Evolutionary conservation across 2,888 invertebrate genomes (phyloP).

Genomic region (Epiblema foenella): DNA sequence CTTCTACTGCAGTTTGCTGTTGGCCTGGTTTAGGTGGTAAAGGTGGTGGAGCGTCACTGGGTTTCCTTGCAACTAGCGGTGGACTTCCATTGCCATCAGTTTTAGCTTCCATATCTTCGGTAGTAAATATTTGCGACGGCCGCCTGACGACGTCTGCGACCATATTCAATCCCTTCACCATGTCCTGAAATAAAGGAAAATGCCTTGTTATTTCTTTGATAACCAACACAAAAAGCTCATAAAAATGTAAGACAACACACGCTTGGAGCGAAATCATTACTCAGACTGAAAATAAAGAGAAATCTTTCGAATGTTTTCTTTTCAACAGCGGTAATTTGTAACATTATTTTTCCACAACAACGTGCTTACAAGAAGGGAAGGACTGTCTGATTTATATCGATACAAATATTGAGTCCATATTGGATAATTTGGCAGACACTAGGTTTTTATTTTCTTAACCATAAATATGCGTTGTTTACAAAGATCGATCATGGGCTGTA

Average conservation of each 20-base stretch:
- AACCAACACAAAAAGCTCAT: slow-evolving; percentile 50
- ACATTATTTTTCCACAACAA: slow-evolving; percentile 55
- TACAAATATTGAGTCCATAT: slow-evolving; percentile 7
- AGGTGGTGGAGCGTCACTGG: slow-evolving; percentile 76
- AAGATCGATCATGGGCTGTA: not conserved
- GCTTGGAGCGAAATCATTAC: slow-evolving; percentile 62
- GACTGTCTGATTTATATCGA: slow-evolving; percentile 22
- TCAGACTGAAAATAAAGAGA: slow-evolving; percentile 58
- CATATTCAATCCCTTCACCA: slow-evolving; percentile 92
- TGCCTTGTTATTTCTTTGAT: slow-evolving; percentile 36
- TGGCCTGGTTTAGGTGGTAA: slow-evolving; percentile 73
- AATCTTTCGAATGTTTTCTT: slow-evolving; percentile 59
- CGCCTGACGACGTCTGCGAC: slow-evolving; percentile 92
- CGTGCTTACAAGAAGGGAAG: slow-evolving; percentile 40
- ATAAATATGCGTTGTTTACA: not conserved
- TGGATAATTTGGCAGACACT: slow-evolving; percentile 3
- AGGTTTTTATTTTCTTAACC: not conserved
- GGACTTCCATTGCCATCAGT: slow-evolving; percentile 50
- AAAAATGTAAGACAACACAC: slow-evolving; percentile 56
- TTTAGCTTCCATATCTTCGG: slow-evolving; percentile 75
- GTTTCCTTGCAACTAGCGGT: slow-evolving; percentile 63
- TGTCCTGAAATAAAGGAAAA: slow-evolving; percentile 84
- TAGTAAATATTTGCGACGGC: slow-evolving; percentile 87
- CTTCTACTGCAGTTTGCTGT: slow-evolving; percentile 54
- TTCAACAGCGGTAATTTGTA: slow-evolving; percentile 53